Percentiles rank a stretch among this genome's conserved stretches.
These are phyloP conservation scores for Hiodon tergisus DNA, from an alignment of 2,113 vertebrate genomes.

Conservation along the genomic window DNA sequence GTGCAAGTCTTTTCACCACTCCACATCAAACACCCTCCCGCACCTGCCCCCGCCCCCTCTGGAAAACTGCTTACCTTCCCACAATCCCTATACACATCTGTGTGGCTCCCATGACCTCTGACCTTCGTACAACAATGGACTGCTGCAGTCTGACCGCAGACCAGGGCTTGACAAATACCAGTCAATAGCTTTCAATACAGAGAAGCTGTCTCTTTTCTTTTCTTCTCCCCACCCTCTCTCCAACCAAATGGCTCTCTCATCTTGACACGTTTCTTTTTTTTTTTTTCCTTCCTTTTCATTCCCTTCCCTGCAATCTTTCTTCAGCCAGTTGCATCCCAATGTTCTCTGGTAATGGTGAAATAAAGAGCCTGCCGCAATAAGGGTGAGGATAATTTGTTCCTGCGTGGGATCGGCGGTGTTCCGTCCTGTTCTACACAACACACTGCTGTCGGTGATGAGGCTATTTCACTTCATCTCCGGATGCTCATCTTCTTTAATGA, in stretches of 20 bases:
- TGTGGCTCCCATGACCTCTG: conserved; percentile 13
- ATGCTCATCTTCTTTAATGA: conserved; percentile 68
- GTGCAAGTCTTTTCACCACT: neutral
- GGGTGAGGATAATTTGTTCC: conserved; percentile 61
- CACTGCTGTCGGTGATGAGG: conserved; percentile 56
- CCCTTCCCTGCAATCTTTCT: conserved; percentile 47
- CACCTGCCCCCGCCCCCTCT: no score
- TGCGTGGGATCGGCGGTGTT: conserved; percentile 43
- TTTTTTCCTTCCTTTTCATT: conserved; percentile 36
- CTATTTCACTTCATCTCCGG: conserved; percentile 66
- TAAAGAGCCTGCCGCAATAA: conserved; percentile 44
- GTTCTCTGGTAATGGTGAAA: conserved; percentile 61
- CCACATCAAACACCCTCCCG: neutral
- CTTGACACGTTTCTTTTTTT: conserved; percentile 13
- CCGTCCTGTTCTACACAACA: conserved; percentile 35
- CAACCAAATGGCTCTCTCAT: conserved; percentile 30
- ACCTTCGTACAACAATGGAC: conserved; percentile 14
- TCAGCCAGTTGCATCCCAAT: conserved; percentile 57
- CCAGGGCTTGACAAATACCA: conserved; percentile 9
- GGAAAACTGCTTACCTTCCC: neutral
- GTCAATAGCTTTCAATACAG: conserved; percentile 22
- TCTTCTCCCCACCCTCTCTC: conserved; percentile 35
- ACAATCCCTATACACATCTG: neutral
- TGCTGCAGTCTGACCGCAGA: neutral
- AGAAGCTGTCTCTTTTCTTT: conserved; percentile 13